Conservation (phyloP, 2,888 invertebrate genomes). For the Acrocera orbiculus region DNA sequence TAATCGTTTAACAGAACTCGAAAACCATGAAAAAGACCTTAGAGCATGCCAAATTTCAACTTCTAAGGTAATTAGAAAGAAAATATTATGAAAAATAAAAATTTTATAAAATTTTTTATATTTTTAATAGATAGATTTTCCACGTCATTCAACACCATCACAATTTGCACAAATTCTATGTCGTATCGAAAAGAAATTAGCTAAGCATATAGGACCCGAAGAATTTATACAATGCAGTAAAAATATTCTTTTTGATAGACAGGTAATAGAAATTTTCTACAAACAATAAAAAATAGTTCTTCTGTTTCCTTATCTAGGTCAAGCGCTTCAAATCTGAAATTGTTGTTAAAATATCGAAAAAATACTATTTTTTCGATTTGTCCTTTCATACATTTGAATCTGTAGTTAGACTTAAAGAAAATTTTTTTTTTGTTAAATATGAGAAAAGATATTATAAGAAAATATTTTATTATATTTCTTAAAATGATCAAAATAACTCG, state of each 20-base stretch:
- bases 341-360: no score
- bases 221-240: slow-evolving; percentile 31
- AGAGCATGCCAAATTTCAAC: slow-evolving; percentile 31
- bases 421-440: no score
- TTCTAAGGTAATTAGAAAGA: neutral
- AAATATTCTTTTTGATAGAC: slow-evolving; percentile 27
- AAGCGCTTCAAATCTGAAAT: no score
- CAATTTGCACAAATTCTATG: slow-evolving; percentile 31
- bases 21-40: slow-evolving; percentile 30
- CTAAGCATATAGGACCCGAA: slow-evolving; percentile 31
- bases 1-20: slow-evolving; percentile 32
- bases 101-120: slow-evolving; percentile 3
- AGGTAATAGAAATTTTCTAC: slow-evolving; percentile 18
- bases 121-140: slow-evolving; percentile 16
- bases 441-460: no score
- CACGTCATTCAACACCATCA: slow-evolving; percentile 26
- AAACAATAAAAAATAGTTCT: no score
- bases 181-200: slow-evolving; percentile 28
- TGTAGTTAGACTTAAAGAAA: no score
- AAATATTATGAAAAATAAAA: neutral
- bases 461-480: no score
- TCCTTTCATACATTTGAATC: no score
- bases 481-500: no score
- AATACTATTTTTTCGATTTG: no score
- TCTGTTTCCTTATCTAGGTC: no score